Percentiles rank a stretch among this genome's conserved stretches.
These are phyloP conservation scores for Caerostris extrusa DNA, from an alignment of 1,140 invertebrate genomes.

Conservation along the genomic window DNA sequence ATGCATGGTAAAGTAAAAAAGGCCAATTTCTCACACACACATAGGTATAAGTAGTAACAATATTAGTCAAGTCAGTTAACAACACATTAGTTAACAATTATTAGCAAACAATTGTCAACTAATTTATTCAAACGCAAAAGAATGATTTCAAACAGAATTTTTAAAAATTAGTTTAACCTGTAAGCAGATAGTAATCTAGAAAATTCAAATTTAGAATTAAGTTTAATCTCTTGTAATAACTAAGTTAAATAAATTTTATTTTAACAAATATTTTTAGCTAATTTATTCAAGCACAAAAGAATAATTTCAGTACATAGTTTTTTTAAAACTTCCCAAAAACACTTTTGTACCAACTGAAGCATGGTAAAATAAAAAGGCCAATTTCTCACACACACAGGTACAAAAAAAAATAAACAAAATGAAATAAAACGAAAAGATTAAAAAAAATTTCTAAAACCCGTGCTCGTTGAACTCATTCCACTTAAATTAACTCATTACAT, in stretches of 20 bases:
- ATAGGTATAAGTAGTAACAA: not conserved
- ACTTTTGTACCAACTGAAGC: not conserved
- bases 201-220: too few relatives aligned
- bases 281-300: not conserved
- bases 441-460: not conserved
- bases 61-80: not conserved
- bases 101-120: not conserved
- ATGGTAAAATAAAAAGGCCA: not conserved
- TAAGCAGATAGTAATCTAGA: too few relatives aligned
- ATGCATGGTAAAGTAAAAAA: not conserved
- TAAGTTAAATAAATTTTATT: too few relatives aligned
- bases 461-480: constrained; percentile 53
- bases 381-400: too few relatives aligned
- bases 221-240: too few relatives aligned
- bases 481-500: constrained; percentile 67
- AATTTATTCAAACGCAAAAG: too few relatives aligned
- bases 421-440: not conserved
- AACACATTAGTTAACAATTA: too few relatives aligned
- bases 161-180: too few relatives aligned
- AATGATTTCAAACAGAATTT: too few relatives aligned
- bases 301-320: not conserved
- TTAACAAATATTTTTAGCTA: too few relatives aligned
- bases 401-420: not conserved
- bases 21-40: too few relatives aligned
- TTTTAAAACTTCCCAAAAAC: not conserved